Evolutionary conservation across 2,797 vertebrate species (phyloP).

Genomic region (Chiropotes sagulatus): DNA sequence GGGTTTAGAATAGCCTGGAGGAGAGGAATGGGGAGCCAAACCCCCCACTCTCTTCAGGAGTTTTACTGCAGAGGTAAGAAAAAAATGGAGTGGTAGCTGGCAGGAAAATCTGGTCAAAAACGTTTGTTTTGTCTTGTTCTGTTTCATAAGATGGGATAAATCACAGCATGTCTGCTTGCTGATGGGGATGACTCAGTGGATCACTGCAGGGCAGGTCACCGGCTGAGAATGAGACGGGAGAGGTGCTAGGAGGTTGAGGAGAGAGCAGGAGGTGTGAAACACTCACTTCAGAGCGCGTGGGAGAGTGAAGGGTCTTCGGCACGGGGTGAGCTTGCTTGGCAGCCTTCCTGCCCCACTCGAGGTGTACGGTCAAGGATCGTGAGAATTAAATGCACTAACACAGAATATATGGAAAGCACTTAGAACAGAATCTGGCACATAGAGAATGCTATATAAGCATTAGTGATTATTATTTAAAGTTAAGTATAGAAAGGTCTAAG

Average conservation of each 20-base stretch:
- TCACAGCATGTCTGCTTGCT: not conserved
- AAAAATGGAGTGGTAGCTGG: not conserved
- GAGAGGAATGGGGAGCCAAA: not conserved
- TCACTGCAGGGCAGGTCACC: not conserved
- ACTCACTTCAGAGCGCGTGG: not conserved
- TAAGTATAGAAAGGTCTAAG: not conserved
- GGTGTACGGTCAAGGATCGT: not conserved
- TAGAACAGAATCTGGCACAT: not conserved
- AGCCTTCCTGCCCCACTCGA: not conserved
- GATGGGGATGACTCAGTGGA: not conserved
- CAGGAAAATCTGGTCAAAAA: not conserved
- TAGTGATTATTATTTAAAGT: constrained; percentile 38
- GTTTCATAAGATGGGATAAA: not conserved
- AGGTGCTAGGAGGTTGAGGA: not conserved
- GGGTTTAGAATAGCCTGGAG: not conserved
- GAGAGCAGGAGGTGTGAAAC: not conserved
- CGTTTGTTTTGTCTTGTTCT: not conserved
- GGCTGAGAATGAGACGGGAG: not conserved
- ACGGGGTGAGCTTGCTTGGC: not conserved
- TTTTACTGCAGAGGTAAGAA: not conserved
- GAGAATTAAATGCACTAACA: not conserved
- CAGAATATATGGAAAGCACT: not conserved
- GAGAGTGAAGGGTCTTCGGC: no score
- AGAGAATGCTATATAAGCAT: not conserved
- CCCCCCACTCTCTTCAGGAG: not conserved